Conservation (phyloP, 2,113 vertebrate species). For the Procavia capensis region DNA sequence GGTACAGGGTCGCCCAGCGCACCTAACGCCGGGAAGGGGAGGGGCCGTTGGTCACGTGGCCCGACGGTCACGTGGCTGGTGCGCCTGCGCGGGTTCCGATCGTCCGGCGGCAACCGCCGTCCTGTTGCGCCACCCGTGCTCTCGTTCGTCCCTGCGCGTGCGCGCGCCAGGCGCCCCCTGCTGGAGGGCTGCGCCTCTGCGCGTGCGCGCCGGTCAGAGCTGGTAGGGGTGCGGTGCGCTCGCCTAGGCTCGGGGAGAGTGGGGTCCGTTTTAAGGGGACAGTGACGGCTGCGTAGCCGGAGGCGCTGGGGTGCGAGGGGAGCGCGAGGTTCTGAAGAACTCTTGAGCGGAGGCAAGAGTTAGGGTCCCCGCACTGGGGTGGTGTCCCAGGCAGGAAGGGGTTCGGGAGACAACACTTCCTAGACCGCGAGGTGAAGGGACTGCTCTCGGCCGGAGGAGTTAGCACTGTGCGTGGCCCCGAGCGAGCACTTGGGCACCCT, state of each 20-base stretch:
- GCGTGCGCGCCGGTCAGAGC: not conserved
- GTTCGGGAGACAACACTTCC: not conserved
- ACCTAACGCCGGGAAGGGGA: rapidly evolving
- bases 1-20: no score
- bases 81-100: rapidly evolving
- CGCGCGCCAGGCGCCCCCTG: no score
- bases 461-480: not conserved
- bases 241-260: not conserved
- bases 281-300: not conserved
- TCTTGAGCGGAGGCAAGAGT: not conserved
- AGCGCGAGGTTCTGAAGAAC: not conserved
- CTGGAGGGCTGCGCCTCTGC: not conserved
- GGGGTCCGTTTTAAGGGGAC: not conserved
- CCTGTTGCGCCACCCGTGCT: not conserved
- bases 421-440: not conserved
- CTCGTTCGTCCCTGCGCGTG: not conserved
- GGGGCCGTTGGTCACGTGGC: rapidly evolving
- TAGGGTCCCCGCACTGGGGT: not conserved
- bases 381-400: not conserved
- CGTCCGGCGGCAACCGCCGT: rapidly evolving
- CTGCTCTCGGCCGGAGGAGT: not conserved
- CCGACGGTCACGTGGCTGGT: rapidly evolving
- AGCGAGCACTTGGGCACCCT: not conserved
- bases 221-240: not conserved
- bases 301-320: not conserved